Evolutionary conservation across 1,140 invertebrate species (phyloP), one percentile per base, ranked within the genome.

Genomic region (Lysiphlebus fabarum): DNA sequence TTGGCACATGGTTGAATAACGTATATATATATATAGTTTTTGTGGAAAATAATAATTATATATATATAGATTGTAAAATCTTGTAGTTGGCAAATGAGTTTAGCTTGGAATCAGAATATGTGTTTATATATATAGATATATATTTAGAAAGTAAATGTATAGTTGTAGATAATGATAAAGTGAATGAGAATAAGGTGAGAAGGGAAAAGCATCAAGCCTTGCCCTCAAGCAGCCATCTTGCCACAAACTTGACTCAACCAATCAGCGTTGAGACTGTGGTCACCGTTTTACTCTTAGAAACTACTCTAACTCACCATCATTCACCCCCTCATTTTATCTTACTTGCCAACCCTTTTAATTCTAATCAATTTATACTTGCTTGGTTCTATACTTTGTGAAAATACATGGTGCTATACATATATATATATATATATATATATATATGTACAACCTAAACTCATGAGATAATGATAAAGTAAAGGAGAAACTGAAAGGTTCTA

Each of bases 241-340:
- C 78, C 77, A 77, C 78, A 79, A 80, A 77, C 77, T 77, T 74
- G 74, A 76, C 74, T 78, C 77, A 74, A 79, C 78, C 78, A 80
- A 80, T 80, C 73, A 79, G 78, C 73, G 73, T 70, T 68, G 75
- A 78, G 76, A 65, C 74, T 79, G 77, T 80, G 77, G 78, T 80
- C 78, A 80, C 78, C 76, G 73, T 71, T 53, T 55, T 62, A 45
- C 53, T 61, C 51, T 58, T 43, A 47, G 62, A 17, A 57, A 59
- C 59, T 61, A 34, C 44, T 47, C 59, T 50, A 57, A 60, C 57
- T 49, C 17, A 26, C 17, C 17, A 26, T 61, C 60, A 61, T 61
- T 47, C 61, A 64, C 65, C 62, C 65, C 63, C 58, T 65, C 66
- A 65, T 54, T 53, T 64, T 61, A 48, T 12, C 40, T 45, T 40